These are phyloP conservation scores for Pyrocephalus nanus DNA, from an alignment of 2,797 vertebrate genomes.

Conservation along the genomic window DNA sequence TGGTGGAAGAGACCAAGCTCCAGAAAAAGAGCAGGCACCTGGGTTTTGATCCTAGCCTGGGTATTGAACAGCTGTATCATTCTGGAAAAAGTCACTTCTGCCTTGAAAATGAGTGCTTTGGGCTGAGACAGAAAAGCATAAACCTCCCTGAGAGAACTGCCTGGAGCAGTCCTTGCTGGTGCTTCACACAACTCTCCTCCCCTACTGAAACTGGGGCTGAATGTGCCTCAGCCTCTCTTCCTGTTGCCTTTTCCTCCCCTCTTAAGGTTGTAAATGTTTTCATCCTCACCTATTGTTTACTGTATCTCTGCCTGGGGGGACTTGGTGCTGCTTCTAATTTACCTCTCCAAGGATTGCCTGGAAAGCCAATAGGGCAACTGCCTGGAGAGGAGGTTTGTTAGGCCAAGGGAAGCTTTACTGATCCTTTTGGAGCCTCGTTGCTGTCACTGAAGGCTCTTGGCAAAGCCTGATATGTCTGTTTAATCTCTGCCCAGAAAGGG, in stretches of 20 bases:
- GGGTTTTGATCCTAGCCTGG: neutral
- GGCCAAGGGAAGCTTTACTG: neutral
- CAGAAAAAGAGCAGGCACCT: neutral
- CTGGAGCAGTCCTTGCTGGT: neutral
- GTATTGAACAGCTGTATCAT: neutral
- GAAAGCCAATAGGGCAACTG: neutral
- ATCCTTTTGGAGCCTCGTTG: neutral
- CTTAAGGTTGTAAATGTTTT: neutral
- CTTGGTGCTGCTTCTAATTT: neutral
- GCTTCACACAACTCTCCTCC: neutral
- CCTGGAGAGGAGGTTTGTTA: neutral
- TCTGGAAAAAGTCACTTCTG: neutral
- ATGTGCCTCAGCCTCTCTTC: neutral
- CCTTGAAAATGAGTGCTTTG: neutral
- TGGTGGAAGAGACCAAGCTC: neutral
- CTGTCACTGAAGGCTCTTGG: neutral
- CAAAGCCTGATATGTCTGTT: neutral
- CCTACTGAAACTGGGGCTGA: neutral
- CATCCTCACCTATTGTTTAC: neutral
- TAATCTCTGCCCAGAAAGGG: neutral
- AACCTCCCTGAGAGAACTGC: neutral
- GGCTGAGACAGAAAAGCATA: neutral
- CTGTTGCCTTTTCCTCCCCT: neutral
- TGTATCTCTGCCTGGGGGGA: neutral
- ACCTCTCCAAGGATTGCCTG: neutral